Evolutionary conservation across 2,797 vertebrate species (phyloP), one percentile per base, ranked within the genome.

Genomic region (Parauchenoglanis punctatus): DNA sequence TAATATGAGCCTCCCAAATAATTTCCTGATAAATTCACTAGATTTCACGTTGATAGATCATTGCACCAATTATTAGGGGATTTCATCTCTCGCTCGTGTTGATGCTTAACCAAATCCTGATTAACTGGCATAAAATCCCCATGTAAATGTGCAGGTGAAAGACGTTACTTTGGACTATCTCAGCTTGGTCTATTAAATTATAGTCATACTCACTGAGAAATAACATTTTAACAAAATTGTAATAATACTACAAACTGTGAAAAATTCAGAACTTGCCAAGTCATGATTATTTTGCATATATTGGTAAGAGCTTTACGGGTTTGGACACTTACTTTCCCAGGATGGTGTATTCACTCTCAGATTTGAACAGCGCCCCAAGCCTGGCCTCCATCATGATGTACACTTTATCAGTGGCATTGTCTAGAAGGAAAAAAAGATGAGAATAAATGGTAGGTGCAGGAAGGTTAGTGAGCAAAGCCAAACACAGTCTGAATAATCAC

Each of bases 371-470:
- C n/a, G 97, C 95, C 59, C 93, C 91, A 85, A 99, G 95, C 85
- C 99, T 96, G 91, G 98, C 97, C 95, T 99, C 98, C 99, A 99
- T 99, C 96, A 99, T 94, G 89, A 99, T 96, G 92, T 98, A 96
- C 7, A 94, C 88, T 90, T 96, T 98, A 17, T 90, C 95, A 20
- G 95, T 97, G 89, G 93, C n/a, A 68, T 95, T 94, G 88, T 99
- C 99, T 99, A 77, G 20, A 80, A 87, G 73, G 13, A 84, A 68
- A 31, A 56, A 17, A 63, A 56, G 7, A 4, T 1, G 11, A 40
- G 18, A 68, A n/a, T 15, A n/a, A 44, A 7, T 49, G 3, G 11
- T 40, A 84, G 7, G 12, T 7, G 20, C 31, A 35, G 54, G 35
- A 46, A 44, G 25, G 56, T 59, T n/a, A 61, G 4, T 15, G 12